Evolutionary conservation across 2,113 vertebrate species (phyloP).

Genomic region (Xenotilapia leptura): DNA sequence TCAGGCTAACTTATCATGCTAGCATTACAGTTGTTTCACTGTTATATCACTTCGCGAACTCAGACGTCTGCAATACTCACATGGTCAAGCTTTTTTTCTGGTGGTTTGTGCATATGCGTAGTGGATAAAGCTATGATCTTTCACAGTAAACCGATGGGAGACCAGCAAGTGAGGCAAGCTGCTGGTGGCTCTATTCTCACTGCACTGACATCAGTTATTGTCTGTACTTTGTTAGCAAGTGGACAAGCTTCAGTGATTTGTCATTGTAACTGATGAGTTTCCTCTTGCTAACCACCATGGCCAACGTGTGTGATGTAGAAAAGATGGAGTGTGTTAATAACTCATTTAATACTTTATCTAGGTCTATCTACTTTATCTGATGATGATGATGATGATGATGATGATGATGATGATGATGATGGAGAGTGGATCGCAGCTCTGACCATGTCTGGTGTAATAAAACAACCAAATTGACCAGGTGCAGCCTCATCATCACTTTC

Average conservation of each 20-base stretch:
- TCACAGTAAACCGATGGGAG: not conserved
- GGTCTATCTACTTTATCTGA: too few species aligned
- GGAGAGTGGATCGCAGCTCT: not conserved
- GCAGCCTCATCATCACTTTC: not conserved
- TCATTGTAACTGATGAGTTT: not conserved
- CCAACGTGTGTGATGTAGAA: not conserved
- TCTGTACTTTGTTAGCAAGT: not conserved
- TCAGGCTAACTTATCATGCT: not conserved
- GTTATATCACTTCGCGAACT: accelerated
- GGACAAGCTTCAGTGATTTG: not conserved
- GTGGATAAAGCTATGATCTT: not conserved
- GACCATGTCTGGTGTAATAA: not conserved
- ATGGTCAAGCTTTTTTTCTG: not conserved
- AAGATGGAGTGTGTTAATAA: not conserved
- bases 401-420: not conserved
- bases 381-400: not conserved
- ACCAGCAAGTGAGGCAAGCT: not conserved
- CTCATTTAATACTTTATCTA: not conserved
- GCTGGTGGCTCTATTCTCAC: not conserved
- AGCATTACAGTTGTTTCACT: not conserved
- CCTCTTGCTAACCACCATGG: not conserved
- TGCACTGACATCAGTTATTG: not conserved
- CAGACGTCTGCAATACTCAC: not conserved
- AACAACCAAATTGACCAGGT: not conserved
- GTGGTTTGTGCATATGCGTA: not conserved